phyloP scores from a whole-genome alignment of 2,888 invertebrate genomes.

The Archips xylosteana region DNA sequence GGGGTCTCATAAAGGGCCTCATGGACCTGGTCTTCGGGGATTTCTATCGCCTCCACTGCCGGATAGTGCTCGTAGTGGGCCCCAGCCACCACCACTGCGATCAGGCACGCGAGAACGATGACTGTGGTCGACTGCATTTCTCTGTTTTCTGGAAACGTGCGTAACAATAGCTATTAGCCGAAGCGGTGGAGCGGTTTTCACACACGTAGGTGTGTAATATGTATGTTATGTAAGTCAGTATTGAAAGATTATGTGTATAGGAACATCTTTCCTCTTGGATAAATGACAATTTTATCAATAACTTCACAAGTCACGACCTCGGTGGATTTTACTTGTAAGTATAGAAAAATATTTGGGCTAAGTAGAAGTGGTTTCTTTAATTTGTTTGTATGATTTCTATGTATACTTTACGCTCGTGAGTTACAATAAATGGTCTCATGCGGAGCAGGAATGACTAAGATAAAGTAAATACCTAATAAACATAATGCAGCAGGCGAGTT shows the following conservation, averaged over 20 bases:
- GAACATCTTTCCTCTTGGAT: neutral
- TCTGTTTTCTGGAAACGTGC: slow-evolving; percentile 52
- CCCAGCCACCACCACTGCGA: slow-evolving; percentile 67
- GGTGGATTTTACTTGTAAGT: too few relatives aligned
- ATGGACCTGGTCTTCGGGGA: slow-evolving; percentile 53
- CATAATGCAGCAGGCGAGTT: too few relatives aligned
- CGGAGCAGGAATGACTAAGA: neutral
- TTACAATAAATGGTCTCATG: neutral
- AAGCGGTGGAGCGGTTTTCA: slow-evolving; percentile 1
- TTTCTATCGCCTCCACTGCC: slow-evolving; percentile 53
- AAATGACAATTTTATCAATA: too few relatives aligned
- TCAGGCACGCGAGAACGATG: slow-evolving; percentile 71
- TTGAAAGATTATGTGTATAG: neutral
- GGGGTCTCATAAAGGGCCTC: slow-evolving; percentile 63
- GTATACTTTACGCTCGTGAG: neutral
- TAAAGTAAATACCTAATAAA: neutral
- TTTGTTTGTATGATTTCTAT: too few relatives aligned
- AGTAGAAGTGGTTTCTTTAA: too few relatives aligned
- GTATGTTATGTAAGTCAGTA: neutral
- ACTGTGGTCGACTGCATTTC: slow-evolving; percentile 77
- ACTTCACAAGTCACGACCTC: neutral
- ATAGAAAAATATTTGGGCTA: too few relatives aligned
- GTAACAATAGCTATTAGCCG: slow-evolving; percentile 10
- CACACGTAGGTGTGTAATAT: neutral
- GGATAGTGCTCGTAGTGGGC: slow-evolving; percentile 57